phyloP scores from a whole-genome alignment of 1,140 invertebrate genomes.

The Himalopsyche phryganea region DNA sequence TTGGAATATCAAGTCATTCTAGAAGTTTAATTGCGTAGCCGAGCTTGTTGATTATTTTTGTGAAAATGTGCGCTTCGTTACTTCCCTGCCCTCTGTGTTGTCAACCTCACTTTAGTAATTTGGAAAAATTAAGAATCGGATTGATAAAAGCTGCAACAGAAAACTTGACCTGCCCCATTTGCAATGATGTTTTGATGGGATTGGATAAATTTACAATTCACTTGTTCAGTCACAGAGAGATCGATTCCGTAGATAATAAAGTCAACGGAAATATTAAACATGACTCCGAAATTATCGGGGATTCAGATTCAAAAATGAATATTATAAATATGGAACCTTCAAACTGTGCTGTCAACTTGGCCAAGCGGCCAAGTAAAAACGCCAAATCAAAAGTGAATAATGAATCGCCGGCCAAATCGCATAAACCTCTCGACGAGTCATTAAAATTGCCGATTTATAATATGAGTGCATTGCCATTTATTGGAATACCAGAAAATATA shows the following conservation, averaged over 20 bases:
- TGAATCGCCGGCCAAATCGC: constrained; percentile 33
- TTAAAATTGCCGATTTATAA: constrained; percentile 42
- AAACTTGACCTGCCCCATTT: constrained; percentile 70
- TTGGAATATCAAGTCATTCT: neutral
- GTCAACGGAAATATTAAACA: neutral
- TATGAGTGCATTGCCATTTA: constrained; percentile 43
- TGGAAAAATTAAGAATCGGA: constrained; percentile 65
- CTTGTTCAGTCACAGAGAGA: constrained; percentile 66
- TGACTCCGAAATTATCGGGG: neutral
- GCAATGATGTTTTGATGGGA: constrained; percentile 67
- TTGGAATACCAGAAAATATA: constrained; percentile 40
- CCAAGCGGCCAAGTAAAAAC: constrained; percentile 25
- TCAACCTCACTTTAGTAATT: constrained; percentile 65
- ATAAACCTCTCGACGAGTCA: constrained; percentile 38
- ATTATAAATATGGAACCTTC: neutral
- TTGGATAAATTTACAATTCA: constrained; percentile 84
- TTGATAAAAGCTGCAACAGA: constrained; percentile 72
- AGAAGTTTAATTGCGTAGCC: neutral
- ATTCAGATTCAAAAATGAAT: neutral
- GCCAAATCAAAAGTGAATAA: constrained; percentile 37
- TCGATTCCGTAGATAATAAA: constrained; percentile 1
- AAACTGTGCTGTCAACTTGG: constrained; percentile 31
- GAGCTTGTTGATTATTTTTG: neutral
- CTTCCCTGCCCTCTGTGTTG: constrained; percentile 73
- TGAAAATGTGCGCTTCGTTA: constrained; percentile 58